Evolutionary conservation across 2,888 invertebrate genomes (phyloP), one percentile per base, ranked within the genome.

Genomic region (Nemurella pictetii): DNA sequence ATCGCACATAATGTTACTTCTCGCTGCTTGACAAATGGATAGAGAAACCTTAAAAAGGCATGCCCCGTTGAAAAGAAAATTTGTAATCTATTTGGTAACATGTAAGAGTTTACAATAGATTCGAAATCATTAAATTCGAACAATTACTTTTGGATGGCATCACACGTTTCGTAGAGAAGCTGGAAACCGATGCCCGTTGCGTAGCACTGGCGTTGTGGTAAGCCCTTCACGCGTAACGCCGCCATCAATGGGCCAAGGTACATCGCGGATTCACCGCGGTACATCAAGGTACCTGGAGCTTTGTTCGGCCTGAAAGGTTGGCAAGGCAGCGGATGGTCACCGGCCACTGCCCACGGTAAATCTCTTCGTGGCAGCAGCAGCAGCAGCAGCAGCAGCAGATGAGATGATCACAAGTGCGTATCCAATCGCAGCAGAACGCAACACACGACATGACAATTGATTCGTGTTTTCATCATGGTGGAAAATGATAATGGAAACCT

Each of bases 111-210:
- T n/a, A 55, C 55, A 55, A 55, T 55, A 28, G 30, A 7, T 29
- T 78, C 7, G 28, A 78, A 29, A 78, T 78, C 78, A 30, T 29
- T 27, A n/a, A 30, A 78, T 29, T 28, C 5, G 30, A 78, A 78
- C 78, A 78, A 78, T 78, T 78, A 78, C 30, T 78, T 30, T 29
- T 78, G 78, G 78, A 78, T 78, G 78, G 78, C n/a, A 30, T 78
- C 28, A 78, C 78, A 78, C 78, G n/a, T 29, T n/a, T n/a, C n/a
- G n/a, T n/a, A n/a, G n/a, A n/a, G n/a, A n/a, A n/a, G n/a, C n/a
- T n/a, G n/a, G 30, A 78, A 78, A 28, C 5, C 15, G n/a, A 78
- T 30, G n/a, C n/a, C 30, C 72, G 27, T 72, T 82, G 72, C 82
- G 82, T 82, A 72, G 27, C 82, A 72, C 28, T 80, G 5, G 72